phyloP scores from a whole-genome alignment of 2,113 vertebrate species.

The Aleadryas rufinucha region DNA sequence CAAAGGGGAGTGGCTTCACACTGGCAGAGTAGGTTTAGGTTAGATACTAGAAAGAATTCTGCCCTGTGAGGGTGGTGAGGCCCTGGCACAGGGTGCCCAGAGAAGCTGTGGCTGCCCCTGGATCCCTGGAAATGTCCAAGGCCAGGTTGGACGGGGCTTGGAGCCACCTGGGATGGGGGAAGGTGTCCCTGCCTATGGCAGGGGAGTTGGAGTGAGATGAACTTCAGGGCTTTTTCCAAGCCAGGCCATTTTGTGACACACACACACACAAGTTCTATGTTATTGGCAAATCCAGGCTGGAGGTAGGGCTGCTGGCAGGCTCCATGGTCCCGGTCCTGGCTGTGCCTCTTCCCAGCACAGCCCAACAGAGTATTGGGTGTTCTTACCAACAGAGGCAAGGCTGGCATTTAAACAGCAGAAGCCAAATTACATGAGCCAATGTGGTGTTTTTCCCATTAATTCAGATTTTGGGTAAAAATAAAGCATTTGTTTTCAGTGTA shows the following conservation, averaged over 20 bases:
- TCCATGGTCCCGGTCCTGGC: background rate
- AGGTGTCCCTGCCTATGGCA: background rate
- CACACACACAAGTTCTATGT: fast-evolving
- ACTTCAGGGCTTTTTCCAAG: background rate
- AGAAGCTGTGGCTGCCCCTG: background rate
- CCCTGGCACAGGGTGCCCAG: background rate
- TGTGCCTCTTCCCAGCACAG: background rate
- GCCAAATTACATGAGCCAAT: background rate
- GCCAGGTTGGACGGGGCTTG: background rate
- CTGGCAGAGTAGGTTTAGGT: background rate
- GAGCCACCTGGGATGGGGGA: fast-evolving
- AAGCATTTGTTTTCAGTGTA: background rate
- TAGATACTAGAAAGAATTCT: too few species aligned
- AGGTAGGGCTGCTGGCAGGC: background rate
- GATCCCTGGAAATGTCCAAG: background rate
- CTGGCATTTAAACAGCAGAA: background rate
- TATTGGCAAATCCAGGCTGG: background rate
- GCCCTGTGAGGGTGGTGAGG: background rate
- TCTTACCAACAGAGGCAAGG: background rate
- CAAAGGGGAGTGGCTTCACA: background rate
- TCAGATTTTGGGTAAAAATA: background rate
- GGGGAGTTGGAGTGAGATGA: fast-evolving
- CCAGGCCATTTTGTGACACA: fast-evolving
- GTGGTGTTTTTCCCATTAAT: background rate
- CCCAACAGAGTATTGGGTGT: too few species aligned